These are phyloP conservation scores for Tribolium madens DNA, from an alignment of 1,140 invertebrate species.

Conservation along the genomic window DNA sequence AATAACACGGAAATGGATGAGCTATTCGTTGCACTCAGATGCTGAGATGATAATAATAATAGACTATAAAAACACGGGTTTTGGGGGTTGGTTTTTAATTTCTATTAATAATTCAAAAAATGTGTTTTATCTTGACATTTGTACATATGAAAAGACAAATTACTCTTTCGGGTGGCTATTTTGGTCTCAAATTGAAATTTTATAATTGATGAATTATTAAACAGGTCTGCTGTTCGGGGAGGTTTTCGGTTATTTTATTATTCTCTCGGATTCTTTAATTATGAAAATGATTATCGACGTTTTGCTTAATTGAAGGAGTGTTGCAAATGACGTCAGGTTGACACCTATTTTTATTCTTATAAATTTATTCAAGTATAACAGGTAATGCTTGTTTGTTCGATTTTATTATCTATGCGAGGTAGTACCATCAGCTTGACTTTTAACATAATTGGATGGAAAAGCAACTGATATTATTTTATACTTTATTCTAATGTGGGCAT, in stretches of 20 bases:
- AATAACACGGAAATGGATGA: not conserved
- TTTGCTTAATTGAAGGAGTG: conserved; percentile 25
- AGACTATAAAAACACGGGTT: not conserved
- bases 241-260: not conserved
- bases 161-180: not conserved
- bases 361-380: conserved; percentile 32
- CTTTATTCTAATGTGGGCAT: not conserved
- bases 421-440: not conserved
- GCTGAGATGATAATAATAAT: not conserved
- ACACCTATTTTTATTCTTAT: conserved; percentile 22
- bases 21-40: not conserved
- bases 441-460: conserved; percentile 18
- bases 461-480: conserved; percentile 5
- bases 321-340: conserved; percentile 21
- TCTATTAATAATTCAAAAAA: not conserved
- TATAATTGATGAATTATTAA: conserved; percentile 10
- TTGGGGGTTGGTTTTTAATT: not conserved
- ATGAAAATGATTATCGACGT: conserved; percentile 21
- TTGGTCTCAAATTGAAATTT: not conserved
- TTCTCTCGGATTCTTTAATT: not conserved
- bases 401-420: conserved; percentile 7
- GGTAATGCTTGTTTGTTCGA: conserved; percentile 23
- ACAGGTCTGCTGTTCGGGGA: not conserved
- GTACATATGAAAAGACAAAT: not conserved
- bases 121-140: not conserved